Evolutionary conservation across 2,888 invertebrate species (phyloP), one percentile per base, ranked within the genome.

Genomic region (Callyntrura sp.): DNA sequence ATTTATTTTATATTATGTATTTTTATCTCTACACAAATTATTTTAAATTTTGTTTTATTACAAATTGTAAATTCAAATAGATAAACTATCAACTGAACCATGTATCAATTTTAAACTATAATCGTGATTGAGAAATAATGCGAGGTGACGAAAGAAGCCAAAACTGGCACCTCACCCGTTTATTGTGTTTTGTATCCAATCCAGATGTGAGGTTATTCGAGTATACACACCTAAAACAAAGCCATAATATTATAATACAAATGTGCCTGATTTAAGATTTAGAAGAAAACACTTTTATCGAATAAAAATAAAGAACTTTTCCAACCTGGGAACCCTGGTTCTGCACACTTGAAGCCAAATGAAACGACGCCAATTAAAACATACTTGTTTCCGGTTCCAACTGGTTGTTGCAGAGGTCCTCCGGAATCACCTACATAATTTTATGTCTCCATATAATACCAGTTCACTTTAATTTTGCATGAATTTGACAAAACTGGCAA

Each of bases 201-300:
- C 96, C 6, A 96, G 94, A 94, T 96, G 97, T 90, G 96, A 94
- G 0, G 96, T 96, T 8, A 97, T 96, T 90, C 96, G 94, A 0
- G 97, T 96, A 94, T 97, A 97, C 12, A 97, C 97, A 0, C 97
- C 86, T 1, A n/a, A n/a, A n/a, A n/a, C n/a, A n/a, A n/a, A n/a
- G n/a, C n/a, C n/a, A n/a, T n/a, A n/a, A n/a, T n/a, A n/a, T n/a
- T n/a, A n/a, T n/a, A n/a, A n/a, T n/a, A n/a, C n/a, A n/a, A n/a
- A n/a, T n/a, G n/a, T n/a, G n/a, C n/a, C n/a, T n/a, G n/a, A n/a
- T n/a, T n/a, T n/a, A n/a, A n/a, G n/a, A n/a, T n/a, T n/a, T n/a
- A n/a, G n/a, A n/a, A n/a, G n/a, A n/a, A n/a, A n/a, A n/a, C n/a
- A n/a, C n/a, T n/a, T n/a, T n/a, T n/a, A n/a, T n/a, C n/a, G n/a